phyloP scores from a whole-genome alignment of 2,113 vertebrate species.

The Glaucidium brasilianum region DNA sequence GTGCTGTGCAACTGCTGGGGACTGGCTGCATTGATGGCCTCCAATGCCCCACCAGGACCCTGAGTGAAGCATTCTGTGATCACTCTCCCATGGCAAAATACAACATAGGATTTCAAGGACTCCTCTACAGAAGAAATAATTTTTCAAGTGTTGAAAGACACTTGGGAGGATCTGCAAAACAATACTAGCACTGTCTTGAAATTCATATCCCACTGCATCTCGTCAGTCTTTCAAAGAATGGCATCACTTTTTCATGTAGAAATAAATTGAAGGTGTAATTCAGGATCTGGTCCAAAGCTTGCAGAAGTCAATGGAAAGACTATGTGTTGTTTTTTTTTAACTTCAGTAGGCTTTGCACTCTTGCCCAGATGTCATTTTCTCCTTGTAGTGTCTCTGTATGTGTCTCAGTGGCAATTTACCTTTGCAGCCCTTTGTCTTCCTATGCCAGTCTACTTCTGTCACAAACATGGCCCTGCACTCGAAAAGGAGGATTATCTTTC shows the following conservation, averaged over 20 bases:
- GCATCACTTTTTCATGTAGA: background rate
- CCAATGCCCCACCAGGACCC: background rate
- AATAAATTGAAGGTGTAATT: background rate
- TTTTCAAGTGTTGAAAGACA: background rate
- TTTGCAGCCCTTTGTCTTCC: background rate
- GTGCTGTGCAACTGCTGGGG: background rate
- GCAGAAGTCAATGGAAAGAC: background rate
- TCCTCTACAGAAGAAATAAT: background rate
- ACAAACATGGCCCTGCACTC: background rate
- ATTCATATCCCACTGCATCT: background rate
- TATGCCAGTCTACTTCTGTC: background rate
- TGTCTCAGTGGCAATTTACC: background rate
- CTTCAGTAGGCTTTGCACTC: background rate
- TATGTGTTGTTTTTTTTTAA: background rate
- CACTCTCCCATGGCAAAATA: background rate
- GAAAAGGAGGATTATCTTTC: background rate
- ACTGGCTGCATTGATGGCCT: background rate
- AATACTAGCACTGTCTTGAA: background rate
- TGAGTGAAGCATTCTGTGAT: background rate
- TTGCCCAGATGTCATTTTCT: background rate
- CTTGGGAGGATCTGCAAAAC: background rate
- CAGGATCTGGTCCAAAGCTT: background rate
- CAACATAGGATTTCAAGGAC: background rate
- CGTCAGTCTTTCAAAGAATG: background rate
- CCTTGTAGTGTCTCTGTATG: background rate